Base-by-base conservation (phyloP, 2,888 invertebrate genomes). In the Heliconius ismenius region DNA sequence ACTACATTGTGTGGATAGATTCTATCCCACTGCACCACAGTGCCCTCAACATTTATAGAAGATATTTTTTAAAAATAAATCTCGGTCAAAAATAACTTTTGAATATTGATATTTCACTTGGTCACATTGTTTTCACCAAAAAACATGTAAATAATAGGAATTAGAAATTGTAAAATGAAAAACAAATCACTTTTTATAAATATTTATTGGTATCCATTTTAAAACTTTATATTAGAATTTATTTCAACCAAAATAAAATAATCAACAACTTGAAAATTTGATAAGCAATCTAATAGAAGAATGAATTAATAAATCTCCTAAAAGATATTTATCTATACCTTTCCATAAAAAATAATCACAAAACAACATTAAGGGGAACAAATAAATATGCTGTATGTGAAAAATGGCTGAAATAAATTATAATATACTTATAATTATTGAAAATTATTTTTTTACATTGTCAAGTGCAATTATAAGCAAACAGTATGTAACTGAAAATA, bases 401-500 rank as follows among this genome's bases (percentile, higher is more conserved):
- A 69, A 49, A 18, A 78, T 75, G 73, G 78, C 77, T 76, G 77
- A 65, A 79, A 76, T 68, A 80, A 76, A 81, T 78, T 77, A 78
- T 74, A 75, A 78, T 72, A 49, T 62, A 64, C 58, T 70, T 36
- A 39, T 49, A 58, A 76, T n/a, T 62, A 72, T 77, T 60, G 64
- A 74, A 39, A 74, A 74, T 65, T 73, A 63, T 73, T 58, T 58
- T 68, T 69, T 70, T n/a, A 78, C 81, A 80, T 75, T 82, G 77
- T 78, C n/a, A 84, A 89, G 89, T 88, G 89, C 91, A 87, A 84
- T 86, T 86, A 88, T 86, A 82, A 87, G 88, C 90, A 89, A 86
- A 89, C 91, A 92, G 91, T 85, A 89, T 83, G 69, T 85, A 86
- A 92, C 92, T 92, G 90, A 88, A 86, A 91, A 91, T 94, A 94